Percentiles rank a stretch among this genome's conserved stretches.
phyloP scores from a whole-genome alignment of 1,140 invertebrate species.

The Hypothenemus hampei region DNA sequence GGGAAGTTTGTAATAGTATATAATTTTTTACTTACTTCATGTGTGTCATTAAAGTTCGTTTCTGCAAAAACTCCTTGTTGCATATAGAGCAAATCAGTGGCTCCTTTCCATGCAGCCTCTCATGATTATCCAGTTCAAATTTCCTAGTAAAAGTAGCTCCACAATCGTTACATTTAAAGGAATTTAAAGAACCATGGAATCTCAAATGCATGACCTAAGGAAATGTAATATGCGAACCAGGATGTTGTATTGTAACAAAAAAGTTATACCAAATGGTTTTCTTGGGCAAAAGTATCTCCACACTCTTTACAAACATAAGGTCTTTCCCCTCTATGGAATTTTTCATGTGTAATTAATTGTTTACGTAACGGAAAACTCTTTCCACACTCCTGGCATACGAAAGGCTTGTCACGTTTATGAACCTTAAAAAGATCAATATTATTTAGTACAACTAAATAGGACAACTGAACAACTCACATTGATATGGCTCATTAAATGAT shows the following conservation, averaged over 20 bases:
- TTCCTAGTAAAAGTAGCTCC: conserved; percentile 77
- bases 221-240: no score
- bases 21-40: conserved; percentile 61
- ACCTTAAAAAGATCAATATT: conserved; percentile 45
- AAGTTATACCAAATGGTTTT: conserved; percentile 66
- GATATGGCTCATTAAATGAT: conserved; percentile 73
- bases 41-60: conserved; percentile 71
- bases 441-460: background rate
- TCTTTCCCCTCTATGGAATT: conserved; percentile 81
- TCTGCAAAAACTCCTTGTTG: conserved; percentile 79
- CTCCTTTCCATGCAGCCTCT: conserved; percentile 69
- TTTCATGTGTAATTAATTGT: conserved; percentile 77
- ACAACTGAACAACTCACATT: conserved; percentile 48
- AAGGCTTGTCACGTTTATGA: conserved; percentile 71
- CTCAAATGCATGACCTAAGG: conserved; percentile 71
- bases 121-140: conserved; percentile 79
- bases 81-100: conserved; percentile 77
- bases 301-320: conserved; percentile 83
- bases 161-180: conserved; percentile 76
- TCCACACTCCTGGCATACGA: conserved; percentile 75
- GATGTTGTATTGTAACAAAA: background rate
- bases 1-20: no score
- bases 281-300: conserved; percentile 81
- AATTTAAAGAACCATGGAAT: conserved; percentile 76
- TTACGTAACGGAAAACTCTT: conserved; percentile 74